Evolutionary conservation across 2,113 vertebrate species (phyloP), one percentile per base, ranked within the genome.

Genomic region (Periophthalmodon schlosseri): DNA sequence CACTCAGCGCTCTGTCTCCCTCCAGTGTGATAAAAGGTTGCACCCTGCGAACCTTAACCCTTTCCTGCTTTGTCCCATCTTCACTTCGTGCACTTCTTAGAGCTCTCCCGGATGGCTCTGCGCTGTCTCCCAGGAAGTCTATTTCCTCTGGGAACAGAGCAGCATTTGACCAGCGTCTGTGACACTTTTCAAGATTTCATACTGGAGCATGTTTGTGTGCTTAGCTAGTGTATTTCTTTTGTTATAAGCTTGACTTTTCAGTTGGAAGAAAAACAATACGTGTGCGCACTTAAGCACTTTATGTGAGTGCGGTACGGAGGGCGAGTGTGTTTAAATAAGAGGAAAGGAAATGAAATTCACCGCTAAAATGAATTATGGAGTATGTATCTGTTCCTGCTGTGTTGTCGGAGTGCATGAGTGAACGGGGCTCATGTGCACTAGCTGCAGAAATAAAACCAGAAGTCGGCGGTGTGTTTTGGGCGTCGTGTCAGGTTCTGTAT

Each of bases 1-100:
- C 89, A 87, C 83, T 85, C 86, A 61, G 79, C 91, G 88, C 78
- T 82, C 84, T 84, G 86, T 90, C 91, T 91, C 81, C 90, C 85
- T 85, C 85, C 89, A 82, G 89, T 75, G 75, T 91, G 92, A 93
- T 94, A 86, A 94, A 93, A 93, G 86, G 89, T 86, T 86, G 78
- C 86, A 61, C 81, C 84, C 88, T 91, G 84, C 70, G 24, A 21
- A 79, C 66, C 84, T 92, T 92, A 94, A 93, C 90, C 90, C 90
- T 77, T 91, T 90, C 87, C 72, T 84, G 75, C 73, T 83, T 75
- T 12, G 57, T 83, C 83, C 85, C 74, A 76, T 82, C 86, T 84
- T 80, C 75, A 28, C 64, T 83, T 75, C 67, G 12, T 70, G 78
- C 83, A 79, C 73, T 83, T 78, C 78, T 12, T 49, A 72, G 72